These are phyloP conservation scores for Lycocorax pyrrhopterus DNA, from an alignment of 2,113 vertebrate genomes.

Conservation along the genomic window DNA sequence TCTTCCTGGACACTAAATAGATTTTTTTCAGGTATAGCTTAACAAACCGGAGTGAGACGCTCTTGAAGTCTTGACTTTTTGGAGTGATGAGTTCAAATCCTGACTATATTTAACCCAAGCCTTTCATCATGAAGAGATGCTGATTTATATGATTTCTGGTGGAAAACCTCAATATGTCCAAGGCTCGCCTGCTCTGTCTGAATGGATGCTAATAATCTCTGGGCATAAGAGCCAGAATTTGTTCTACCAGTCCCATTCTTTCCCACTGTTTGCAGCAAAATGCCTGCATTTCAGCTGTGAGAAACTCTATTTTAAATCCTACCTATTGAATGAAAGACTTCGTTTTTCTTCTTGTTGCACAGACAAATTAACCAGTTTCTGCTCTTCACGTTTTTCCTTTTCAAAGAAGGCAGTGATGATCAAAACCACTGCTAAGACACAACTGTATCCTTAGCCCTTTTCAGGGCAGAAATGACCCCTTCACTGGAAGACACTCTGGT, in stretches of 20 bases:
- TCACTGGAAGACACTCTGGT: neutral
- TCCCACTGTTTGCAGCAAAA: neutral
- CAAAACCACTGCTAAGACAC: neutral
- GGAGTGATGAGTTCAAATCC: neutral
- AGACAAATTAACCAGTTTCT: neutral
- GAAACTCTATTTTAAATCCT: neutral
- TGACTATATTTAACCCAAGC: neutral
- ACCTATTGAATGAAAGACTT: neutral
- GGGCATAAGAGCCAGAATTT: neutral
- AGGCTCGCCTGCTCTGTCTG: neutral
- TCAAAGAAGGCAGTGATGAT: neutral
- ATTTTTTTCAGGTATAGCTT: neutral
- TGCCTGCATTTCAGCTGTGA: neutral
- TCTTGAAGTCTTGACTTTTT: neutral
- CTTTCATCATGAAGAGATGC: neutral
- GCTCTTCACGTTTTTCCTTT: neutral
- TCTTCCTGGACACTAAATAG: neutral
- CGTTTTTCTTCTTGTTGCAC: neutral
- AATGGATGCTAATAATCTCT: neutral
- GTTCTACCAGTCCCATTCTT: neutral
- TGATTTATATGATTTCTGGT: neutral
- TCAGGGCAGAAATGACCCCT: neutral
- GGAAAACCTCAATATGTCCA: neutral
- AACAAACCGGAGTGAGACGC: neutral
- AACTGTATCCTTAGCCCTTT: neutral